These are phyloP conservation scores for Drosophila parvula DNA, from an alignment of 1,140 invertebrate genomes.

Conservation along the genomic window DNA sequence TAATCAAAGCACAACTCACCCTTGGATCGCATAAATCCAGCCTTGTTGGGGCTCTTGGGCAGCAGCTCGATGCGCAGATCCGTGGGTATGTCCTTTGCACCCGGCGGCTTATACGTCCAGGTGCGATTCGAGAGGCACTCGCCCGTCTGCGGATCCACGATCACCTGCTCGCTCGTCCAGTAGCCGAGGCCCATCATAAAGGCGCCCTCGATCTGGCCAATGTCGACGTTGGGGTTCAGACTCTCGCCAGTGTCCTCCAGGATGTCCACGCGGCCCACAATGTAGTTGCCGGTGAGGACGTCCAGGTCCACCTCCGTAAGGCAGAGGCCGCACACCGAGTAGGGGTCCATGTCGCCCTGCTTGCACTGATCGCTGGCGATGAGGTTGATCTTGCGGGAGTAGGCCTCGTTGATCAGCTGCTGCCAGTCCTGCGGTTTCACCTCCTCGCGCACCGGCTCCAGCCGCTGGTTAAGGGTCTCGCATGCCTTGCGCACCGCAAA, in stretches of 20 bases:
- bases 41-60: conserved; percentile 89
- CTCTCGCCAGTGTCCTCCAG: conserved; percentile 90
- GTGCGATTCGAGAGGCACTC: conserved; percentile 89
- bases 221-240: conserved; percentile 90
- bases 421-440: conserved; percentile 87
- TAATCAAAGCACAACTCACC: conserved; percentile 84
- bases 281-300: conserved; percentile 89
- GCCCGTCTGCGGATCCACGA: conserved; percentile 88
- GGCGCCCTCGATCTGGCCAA: conserved; percentile 92
- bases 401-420: conserved; percentile 87
- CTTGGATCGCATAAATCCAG: conserved; percentile 91
- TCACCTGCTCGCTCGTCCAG: conserved; percentile 89
- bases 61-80: conserved; percentile 91
- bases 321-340: conserved; percentile 87
- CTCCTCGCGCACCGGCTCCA: conserved; percentile 87
- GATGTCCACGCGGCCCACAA: conserved; percentile 88
- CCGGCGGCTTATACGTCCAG: conserved; percentile 93
- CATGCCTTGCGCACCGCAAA: conserved; percentile 89
- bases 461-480: conserved; percentile 86
- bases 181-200: conserved; percentile 94
- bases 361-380: conserved; percentile 86
- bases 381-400: conserved; percentile 87
- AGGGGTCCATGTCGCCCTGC: conserved; percentile 76
- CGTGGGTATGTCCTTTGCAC: conserved; percentile 92
- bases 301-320: conserved; percentile 90